phyloP scores from a whole-genome alignment of 2,113 vertebrate genomes.

The Eidolon helvum region DNA sequence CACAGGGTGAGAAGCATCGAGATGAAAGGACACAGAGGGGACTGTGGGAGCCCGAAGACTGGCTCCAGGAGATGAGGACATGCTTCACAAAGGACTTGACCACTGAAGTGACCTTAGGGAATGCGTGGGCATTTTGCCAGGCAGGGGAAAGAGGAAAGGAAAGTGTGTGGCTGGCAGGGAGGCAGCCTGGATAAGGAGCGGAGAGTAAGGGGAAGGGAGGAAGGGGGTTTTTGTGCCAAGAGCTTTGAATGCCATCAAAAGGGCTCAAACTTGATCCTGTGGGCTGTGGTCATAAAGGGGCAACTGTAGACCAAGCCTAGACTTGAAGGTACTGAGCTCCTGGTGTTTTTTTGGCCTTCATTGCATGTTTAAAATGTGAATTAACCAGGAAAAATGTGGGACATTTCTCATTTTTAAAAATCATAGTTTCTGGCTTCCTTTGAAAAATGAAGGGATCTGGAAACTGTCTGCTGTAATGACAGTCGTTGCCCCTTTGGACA shows the following conservation, averaged over 20 bases:
- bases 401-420: not conserved
- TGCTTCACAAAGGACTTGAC: not conserved
- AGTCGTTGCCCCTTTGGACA: not conserved
- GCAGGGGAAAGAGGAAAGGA: not conserved
- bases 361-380: not conserved
- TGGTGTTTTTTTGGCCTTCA: not conserved
- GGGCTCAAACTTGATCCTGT: not conserved
- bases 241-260: not conserved
- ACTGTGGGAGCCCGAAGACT: not conserved
- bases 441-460: not conserved
- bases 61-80: not conserved
- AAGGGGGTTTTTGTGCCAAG: not conserved
- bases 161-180: not conserved
- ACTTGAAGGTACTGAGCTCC: not conserved
- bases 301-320: not conserved
- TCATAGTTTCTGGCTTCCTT: not conserved
- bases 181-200: not conserved
- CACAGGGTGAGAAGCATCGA: not conserved
- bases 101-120: not conserved
- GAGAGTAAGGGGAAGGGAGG: not conserved
- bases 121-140: not conserved
- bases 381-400: not conserved
- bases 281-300: not conserved
- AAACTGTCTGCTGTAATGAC: not conserved
- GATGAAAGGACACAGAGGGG: too few species aligned